Percentiles rank a stretch among this genome's conserved stretches.
These are phyloP conservation scores for Bubo blakistoni DNA, from an alignment of 2,113 vertebrate genomes.

Conservation along the genomic window DNA sequence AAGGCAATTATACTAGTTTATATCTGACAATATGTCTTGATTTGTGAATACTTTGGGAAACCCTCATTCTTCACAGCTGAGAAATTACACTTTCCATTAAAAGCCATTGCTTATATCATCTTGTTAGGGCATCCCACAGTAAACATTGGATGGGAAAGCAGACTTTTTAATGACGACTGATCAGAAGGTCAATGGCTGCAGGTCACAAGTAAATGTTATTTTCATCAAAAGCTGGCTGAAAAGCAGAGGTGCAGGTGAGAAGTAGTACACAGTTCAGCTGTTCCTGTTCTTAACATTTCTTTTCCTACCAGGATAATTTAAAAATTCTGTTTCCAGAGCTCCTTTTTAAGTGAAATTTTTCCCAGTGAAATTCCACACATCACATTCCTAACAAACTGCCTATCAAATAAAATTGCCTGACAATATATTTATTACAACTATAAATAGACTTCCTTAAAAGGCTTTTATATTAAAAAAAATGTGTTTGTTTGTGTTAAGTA, in stretches of 20 bases:
- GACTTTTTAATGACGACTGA: conserved; percentile 19
- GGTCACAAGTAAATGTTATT: conserved; percentile 12
- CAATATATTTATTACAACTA: not conserved
- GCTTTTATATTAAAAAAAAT: not conserved
- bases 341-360: not conserved
- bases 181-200: conserved; percentile 29
- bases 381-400: not conserved
- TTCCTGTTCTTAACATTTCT: not conserved
- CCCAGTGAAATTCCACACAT: not conserved
- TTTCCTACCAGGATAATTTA: not conserved
- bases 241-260: not conserved
- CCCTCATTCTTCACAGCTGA: conserved; percentile 21
- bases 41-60: conserved; percentile 48
- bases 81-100: conserved; percentile 10
- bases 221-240: not conserved
- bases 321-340: not conserved
- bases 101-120: not conserved
- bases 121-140: not conserved
- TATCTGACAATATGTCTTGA: conserved; percentile 41
- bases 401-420: not conserved
- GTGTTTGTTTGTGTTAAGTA: not conserved
- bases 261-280: not conserved
- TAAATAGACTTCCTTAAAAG: not conserved
- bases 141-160: not conserved
- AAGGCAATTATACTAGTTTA: conserved; percentile 23